phyloP scores from a whole-genome alignment of 64 coral and sea anemone species.

The Cladopsammia gracilis region DNA sequence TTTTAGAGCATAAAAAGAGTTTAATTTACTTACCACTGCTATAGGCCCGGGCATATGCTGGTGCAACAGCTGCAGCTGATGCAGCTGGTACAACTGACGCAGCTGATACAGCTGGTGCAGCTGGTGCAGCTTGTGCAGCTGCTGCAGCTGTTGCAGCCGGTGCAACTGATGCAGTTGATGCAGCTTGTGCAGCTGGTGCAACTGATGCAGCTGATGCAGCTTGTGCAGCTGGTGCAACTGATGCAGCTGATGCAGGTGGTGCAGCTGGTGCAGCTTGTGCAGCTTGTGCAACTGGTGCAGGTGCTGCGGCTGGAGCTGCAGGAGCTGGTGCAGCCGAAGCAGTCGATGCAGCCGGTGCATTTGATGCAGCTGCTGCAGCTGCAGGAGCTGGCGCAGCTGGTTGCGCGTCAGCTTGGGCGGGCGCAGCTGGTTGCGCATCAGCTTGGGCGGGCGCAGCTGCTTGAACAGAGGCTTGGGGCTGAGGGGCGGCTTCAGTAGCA shows the following conservation, averaged over 20 bases:
- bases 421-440: background rate
- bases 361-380: background rate
- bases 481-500: background rate
- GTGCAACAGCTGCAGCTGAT: background rate
- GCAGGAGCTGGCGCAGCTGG: background rate
- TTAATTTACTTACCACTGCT: conserved; percentile 2
- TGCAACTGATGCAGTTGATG: background rate
- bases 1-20: no score
- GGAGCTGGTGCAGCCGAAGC: background rate
- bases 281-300: background rate
- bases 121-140: background rate
- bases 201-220: background rate
- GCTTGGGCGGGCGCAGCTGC: background rate
- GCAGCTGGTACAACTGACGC: background rate
- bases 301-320: background rate
- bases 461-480: background rate
- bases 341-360: background rate
- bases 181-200: conserved; percentile 17
- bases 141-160: background rate
- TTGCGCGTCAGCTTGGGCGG: background rate
- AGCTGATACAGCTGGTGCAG: background rate
- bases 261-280: background rate
- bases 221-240: background rate
- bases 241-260: background rate
- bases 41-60: background rate